Conservation (phyloP, 2,113 vertebrate species). For the Stercorarius parasiticus region DNA sequence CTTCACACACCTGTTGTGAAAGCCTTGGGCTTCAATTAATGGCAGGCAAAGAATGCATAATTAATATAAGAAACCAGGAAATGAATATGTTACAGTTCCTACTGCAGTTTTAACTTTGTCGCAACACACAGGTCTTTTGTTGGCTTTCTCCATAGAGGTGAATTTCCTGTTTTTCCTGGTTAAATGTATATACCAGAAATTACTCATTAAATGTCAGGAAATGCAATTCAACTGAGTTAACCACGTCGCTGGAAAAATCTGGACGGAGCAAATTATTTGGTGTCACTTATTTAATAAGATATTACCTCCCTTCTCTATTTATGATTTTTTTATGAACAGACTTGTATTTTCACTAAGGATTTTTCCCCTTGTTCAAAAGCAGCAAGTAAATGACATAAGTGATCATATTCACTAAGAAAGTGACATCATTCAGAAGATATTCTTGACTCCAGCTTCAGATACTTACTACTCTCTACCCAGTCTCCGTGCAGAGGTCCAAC, state of each 20-base stretch:
- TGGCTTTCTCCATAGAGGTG: constrained; percentile 8
- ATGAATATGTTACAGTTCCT: constrained; percentile 18
- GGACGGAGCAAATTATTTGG: background rate
- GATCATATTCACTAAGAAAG: background rate
- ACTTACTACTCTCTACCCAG: background rate
- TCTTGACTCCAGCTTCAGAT: background rate
- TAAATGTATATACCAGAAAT: constrained; percentile 55
- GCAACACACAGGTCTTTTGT: background rate
- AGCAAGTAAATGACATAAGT: background rate
- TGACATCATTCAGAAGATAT: constrained; percentile 19
- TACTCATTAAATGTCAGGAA: constrained; percentile 46
- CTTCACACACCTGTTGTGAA: constrained; percentile 19
- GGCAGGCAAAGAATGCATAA: constrained; percentile 10
- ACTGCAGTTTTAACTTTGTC: background rate
- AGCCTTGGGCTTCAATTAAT: constrained; percentile 32
- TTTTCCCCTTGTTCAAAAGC: background rate
- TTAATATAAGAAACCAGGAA: constrained; percentile 49
- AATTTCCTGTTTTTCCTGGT: constrained; percentile 49
- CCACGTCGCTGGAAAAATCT: constrained; percentile 1
- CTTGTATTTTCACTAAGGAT: background rate
- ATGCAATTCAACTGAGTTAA: background rate
- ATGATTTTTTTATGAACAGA: background rate
- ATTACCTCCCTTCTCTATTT: background rate
- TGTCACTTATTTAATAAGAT: background rate
- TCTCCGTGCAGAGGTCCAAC: background rate